Evolutionary conservation across 2,113 vertebrate genomes (phyloP).

Genomic region (Parus major): DNA sequence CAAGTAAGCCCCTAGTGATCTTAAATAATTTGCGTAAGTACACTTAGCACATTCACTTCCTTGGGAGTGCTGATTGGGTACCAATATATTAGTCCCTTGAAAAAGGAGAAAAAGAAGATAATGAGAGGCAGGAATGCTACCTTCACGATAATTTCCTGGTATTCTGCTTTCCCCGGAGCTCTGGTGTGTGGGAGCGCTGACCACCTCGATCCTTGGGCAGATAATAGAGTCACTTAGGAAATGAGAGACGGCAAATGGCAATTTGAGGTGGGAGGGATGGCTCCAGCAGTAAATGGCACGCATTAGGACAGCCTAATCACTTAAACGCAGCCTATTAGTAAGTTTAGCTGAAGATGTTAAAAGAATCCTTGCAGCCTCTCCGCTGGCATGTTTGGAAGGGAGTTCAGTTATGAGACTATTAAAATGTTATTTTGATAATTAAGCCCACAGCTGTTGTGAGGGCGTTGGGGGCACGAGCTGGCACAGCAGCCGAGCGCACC

Average conservation of each 20-base stretch:
- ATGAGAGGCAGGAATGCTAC: slow-evolving; percentile 24
- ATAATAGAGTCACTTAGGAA: slow-evolving; percentile 57
- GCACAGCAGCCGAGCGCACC: slow-evolving; percentile 31
- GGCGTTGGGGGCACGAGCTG: slow-evolving; percentile 71
- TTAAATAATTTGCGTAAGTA: slow-evolving; percentile 70
- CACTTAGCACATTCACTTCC: slow-evolving; percentile 42
- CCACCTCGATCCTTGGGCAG: slow-evolving; percentile 20
- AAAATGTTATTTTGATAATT: slow-evolving; percentile 88
- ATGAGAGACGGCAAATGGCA: slow-evolving; percentile 17
- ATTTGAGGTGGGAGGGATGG: slow-evolving; percentile 39
- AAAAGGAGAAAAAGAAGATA: neutral
- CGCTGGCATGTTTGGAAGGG: slow-evolving; percentile 74
- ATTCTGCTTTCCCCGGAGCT: slow-evolving; percentile 16
- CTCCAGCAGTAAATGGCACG: slow-evolving; percentile 42
- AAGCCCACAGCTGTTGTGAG: slow-evolving; percentile 83
- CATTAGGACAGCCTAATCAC: slow-evolving; percentile 68
- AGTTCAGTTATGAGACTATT: slow-evolving; percentile 84
- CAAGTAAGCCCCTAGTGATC: slow-evolving; percentile 66
- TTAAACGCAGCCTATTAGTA: slow-evolving; percentile 76
- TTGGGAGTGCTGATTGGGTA: slow-evolving; percentile 33
- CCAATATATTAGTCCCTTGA: neutral
- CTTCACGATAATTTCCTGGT: slow-evolving; percentile 27
- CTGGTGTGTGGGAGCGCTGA: slow-evolving; percentile 48
- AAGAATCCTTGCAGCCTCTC: slow-evolving; percentile 73
- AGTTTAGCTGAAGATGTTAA: slow-evolving; percentile 75